A percentile compares a stretch with the other conserved stretches of the same genome.
phyloP scores from a whole-genome alignment of 2,797 vertebrate genomes.

The Brachyalestes nurse region DNA sequence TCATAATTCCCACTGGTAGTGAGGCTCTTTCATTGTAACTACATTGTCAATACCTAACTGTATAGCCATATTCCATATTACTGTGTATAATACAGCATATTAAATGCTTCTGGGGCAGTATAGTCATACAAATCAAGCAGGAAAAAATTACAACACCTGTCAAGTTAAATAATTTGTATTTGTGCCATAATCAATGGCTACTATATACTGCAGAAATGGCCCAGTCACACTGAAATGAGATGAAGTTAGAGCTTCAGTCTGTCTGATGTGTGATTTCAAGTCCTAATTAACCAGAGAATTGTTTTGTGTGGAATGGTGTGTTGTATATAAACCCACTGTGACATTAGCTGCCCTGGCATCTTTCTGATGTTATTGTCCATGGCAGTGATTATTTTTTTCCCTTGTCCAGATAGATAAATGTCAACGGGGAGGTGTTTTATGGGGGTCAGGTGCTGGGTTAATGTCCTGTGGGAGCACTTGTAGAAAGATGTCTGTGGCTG shows the following conservation, averaged over 20 bases:
- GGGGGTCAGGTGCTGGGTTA: slow-evolving; percentile 76
- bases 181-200: slow-evolving; percentile 12
- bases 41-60: slow-evolving; percentile 21
- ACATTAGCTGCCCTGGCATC: slow-evolving; percentile 48
- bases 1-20: not conserved
- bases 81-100: not conserved
- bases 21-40: slow-evolving; percentile 20
- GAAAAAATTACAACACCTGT: not conserved
- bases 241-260: not conserved
- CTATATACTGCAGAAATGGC: not conserved
- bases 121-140: not conserved
- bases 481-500: slow-evolving; percentile 37
- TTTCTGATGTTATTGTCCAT: slow-evolving; percentile 31
- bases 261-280: not conserved
- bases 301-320: slow-evolving; percentile 7
- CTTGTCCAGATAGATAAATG: slow-evolving; percentile 68
- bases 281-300: not conserved
- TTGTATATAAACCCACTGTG: slow-evolving; percentile 41
- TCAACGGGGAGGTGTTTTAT: slow-evolving; percentile 72
- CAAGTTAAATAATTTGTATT: slow-evolving; percentile 3
- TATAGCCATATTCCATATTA: not conserved
- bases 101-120: not conserved
- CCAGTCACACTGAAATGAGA: not conserved
- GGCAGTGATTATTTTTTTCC: slow-evolving; percentile 64
- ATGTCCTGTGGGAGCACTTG: slow-evolving; percentile 60